Percentiles rank a stretch among this genome's conserved stretches.
Evolutionary conservation across 2,888 invertebrate genomes (phyloP).

Genomic region (Cantharis rufa): DNA sequence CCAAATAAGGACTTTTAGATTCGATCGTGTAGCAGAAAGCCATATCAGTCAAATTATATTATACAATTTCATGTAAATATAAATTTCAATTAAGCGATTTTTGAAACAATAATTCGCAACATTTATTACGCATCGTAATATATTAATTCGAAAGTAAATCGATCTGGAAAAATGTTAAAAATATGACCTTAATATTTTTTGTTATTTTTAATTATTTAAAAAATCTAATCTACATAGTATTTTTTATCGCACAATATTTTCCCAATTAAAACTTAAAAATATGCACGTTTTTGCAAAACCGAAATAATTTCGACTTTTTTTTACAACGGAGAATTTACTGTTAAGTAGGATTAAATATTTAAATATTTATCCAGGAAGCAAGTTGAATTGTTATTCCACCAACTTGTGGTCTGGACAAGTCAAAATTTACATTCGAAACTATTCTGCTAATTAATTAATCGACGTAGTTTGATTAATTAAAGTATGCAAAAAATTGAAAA

Average conservation of each 20-base stretch:
- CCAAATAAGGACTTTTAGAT: slow-evolving; percentile 2
- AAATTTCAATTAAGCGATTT: not conserved
- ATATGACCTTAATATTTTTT: not conserved
- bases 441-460: not conserved
- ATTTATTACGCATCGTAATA: not conserved
- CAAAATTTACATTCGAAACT: not conserved
- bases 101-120: not conserved
- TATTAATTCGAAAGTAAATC: not conserved
- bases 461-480: not conserved
- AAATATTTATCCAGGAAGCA: not conserved
- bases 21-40: not conserved
- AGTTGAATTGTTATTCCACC: not conserved
- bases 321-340: not conserved
- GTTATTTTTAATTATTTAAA: not conserved
- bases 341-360: slow-evolving; percentile 3
- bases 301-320: not conserved
- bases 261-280: not conserved
- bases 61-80: not conserved
- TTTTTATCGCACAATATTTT: not conserved
- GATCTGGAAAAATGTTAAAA: not conserved
- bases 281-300: not conserved
- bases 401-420: not conserved
- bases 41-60: slow-evolving; percentile 6
- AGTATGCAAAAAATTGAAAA: not conserved
- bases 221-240: not conserved